Evolutionary conservation across 2,888 invertebrate species (phyloP).

Genomic region (Platycnemis pennipes): DNA sequence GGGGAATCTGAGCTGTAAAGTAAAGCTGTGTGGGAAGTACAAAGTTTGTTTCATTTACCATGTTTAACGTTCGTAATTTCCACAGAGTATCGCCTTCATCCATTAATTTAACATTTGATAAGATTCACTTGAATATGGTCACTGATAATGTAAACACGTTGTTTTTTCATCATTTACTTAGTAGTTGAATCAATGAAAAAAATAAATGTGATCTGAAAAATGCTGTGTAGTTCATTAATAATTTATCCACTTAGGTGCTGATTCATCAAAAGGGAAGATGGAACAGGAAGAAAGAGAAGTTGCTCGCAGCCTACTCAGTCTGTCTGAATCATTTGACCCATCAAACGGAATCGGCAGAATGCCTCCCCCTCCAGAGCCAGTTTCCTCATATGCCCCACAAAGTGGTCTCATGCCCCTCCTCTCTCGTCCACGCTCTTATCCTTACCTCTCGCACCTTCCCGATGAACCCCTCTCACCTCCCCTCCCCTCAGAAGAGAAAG

Average conservation of each 20-base stretch:
- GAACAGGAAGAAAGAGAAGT: conserved; percentile 87
- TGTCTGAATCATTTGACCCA: conserved; percentile 82
- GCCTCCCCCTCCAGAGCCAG: not conserved
- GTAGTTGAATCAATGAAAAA: no score
- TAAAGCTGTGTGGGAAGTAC: no score
- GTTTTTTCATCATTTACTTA: no score
- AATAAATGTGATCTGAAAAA: no score
- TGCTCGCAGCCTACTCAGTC: conserved; percentile 89
- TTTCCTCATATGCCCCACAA: conserved; percentile 46
- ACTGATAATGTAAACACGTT: no score
- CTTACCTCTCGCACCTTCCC: conserved; percentile 79
- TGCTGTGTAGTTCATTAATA: not conserved
- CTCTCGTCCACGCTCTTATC: conserved; percentile 85
- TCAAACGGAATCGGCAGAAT: conserved; percentile 45
- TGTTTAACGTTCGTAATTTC: no score
- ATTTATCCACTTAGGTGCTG: not conserved
- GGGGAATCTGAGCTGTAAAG: no score
- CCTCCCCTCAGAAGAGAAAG: conserved; percentile 70
- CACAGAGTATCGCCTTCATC: no score
- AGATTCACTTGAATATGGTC: no score
- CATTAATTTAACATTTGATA: no score
- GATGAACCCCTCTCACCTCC: conserved; percentile 71
- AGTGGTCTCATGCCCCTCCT: conserved; percentile 79
- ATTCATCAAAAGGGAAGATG: conserved; percentile 60
- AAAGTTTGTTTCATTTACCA: no score